phyloP scores from a whole-genome alignment of 2,797 vertebrate genomes.

The Leuciscus waleckii region DNA sequence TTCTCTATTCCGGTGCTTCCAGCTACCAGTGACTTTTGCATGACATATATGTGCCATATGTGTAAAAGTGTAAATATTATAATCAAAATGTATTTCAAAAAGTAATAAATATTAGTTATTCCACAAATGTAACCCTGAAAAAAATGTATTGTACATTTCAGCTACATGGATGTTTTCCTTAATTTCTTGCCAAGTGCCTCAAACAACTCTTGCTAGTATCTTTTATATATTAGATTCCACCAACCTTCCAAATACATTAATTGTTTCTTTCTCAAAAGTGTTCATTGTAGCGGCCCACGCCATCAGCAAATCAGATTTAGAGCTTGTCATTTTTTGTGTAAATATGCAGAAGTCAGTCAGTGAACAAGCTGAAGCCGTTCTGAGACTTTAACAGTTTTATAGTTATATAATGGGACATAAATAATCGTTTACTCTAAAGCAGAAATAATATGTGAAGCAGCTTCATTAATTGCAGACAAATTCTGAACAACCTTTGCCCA shows the following conservation, averaged over 20 bases:
- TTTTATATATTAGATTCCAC: background rate
- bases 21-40: background rate
- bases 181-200: background rate
- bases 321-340: background rate
- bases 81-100: background rate
- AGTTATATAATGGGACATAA: background rate
- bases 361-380: background rate
- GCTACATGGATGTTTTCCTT: background rate
- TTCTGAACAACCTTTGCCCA: slow-evolving; percentile 1
- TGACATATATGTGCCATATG: no score
- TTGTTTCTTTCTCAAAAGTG: background rate
- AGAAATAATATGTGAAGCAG: background rate
- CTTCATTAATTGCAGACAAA: slow-evolving; percentile 18
- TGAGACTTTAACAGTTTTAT: background rate
- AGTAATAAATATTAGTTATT: background rate
- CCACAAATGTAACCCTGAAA: background rate
- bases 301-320: slow-evolving; percentile 2
- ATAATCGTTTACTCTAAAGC: background rate
- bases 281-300: background rate
- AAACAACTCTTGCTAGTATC: background rate
- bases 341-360: background rate
- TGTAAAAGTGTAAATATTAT: background rate
- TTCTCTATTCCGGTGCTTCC: background rate
- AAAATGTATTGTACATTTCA: background rate
- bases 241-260: background rate